A percentile compares a stretch with the other conserved stretches of the same genome.
These are phyloP conservation scores for Variabilichromis moorii DNA, from an alignment of 2,113 vertebrate species.

Conservation along the genomic window DNA sequence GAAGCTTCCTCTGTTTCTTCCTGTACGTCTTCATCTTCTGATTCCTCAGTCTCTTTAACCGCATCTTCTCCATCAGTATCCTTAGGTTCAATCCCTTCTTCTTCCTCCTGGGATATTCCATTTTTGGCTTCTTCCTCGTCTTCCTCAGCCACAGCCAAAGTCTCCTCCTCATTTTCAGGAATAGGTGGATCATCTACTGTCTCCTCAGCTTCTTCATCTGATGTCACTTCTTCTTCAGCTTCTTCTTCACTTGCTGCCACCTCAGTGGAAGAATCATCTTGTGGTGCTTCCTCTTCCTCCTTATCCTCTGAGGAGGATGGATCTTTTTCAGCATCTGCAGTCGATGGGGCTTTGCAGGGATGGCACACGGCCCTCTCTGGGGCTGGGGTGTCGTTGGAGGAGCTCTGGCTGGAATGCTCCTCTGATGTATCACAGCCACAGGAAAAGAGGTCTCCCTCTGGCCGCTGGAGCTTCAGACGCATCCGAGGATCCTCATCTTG, in stretches of 20 bases:
- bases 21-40: neutral
- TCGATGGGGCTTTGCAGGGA: constrained; percentile 45
- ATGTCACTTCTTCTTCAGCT: neutral
- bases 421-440: constrained; percentile 61
- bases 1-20: neutral
- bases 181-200: neutral
- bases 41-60: neutral
- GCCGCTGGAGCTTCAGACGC: constrained; percentile 60
- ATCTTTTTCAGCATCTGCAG: neutral
- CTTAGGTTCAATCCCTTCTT: neutral
- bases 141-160: neutral
- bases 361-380: constrained; percentile 64
- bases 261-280: neutral
- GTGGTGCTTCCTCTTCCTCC: neutral
- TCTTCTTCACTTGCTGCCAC: constrained; percentile 3
- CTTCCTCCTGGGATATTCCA: neutral
- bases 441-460: constrained; percentile 58
- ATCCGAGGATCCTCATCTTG: constrained; percentile 62
- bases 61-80: neutral
- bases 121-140: neutral
- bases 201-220: neutral
- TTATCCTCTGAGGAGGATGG: constrained; percentile 7
- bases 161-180: neutral
- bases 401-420: constrained; percentile 57
- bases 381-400: constrained; percentile 75